Base-by-base conservation (phyloP, 2,888 invertebrate genomes). In the Drosophila mettleri region DNA sequence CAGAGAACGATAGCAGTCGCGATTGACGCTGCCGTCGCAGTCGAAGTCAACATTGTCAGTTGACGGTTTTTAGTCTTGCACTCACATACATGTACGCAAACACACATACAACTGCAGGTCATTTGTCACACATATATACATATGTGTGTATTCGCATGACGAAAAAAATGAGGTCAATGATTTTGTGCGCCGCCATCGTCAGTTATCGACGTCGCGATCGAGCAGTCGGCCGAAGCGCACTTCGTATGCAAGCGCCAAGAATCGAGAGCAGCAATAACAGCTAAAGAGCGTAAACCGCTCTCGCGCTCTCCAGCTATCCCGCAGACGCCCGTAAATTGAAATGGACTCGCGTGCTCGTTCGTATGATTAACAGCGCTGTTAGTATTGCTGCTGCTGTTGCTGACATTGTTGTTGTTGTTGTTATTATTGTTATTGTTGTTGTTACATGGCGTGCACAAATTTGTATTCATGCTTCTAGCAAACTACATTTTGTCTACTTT, bases 111-210 rank as follows among this genome's bases (percentile, higher is more conserved):
- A 63, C 24, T 75, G 75, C 73, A 73, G 16, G 36, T 34, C 38
- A 53, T 65, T 64, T 59, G 49, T 60, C 54, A 72, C 46, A 78
- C 18, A 20, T 14, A n/a, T 49, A 14, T 46, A 34, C 45, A 43
- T 53, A n/a, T 61, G 52, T 73, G 53, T 68, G 49, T 64, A 75
- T 74, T 84, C 86, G 83, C 71, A 80, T 86, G 78, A 88, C 79
- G 87, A 84, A 86, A 86, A 85, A 81, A 86, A 86, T 86, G 89
- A 86, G 85, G 85, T 88, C 85, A 86, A 86, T 86, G 85, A 86
- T 86, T 86, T 86, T 88, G 89, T 84, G 78, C 74, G 84, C 82
- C 69, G 80, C 78, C 62, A 59, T 74, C 70, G 65, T 62, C 65
- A 82, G 69, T 69, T 86, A 84, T 84, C 83, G 88, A 80, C 84